phyloP scores from a whole-genome alignment of 2,888 invertebrate species.

The Mimas tiliae region DNA sequence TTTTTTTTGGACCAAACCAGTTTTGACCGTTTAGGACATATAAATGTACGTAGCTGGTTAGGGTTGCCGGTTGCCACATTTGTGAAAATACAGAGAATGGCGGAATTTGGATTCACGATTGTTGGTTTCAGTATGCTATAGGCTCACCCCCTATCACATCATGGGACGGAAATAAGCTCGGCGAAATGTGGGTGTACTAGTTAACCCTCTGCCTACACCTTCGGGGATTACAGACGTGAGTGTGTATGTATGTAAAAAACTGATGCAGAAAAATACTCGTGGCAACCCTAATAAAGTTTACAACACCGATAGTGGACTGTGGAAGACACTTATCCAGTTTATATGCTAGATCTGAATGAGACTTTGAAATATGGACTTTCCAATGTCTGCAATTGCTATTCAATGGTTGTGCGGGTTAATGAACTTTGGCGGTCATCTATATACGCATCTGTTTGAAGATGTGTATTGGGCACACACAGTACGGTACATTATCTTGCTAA shows the following conservation, averaged over 20 bases:
- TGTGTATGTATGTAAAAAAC: no score
- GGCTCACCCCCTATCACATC: no score
- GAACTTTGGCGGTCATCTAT: conserved; percentile 21
- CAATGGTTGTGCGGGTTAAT: conserved; percentile 17
- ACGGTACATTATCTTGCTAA: conserved; percentile 15
- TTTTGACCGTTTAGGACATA: conserved; percentile 39
- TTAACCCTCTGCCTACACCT: no score
- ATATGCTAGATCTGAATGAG: conserved; percentile 2
- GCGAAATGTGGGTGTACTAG: no score
- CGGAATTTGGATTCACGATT: no score
- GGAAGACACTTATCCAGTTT: conserved; percentile 3
- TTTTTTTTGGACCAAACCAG: conserved; percentile 44
- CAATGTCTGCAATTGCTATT: conserved; percentile 24
- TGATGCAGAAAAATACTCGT: background rate
- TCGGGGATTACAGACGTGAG: no score
- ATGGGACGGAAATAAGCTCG: no score
- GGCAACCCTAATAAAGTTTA: background rate
- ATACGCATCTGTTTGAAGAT: conserved; percentile 17
- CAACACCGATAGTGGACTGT: background rate
- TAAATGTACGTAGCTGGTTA: background rate
- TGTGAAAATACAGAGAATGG: no score
- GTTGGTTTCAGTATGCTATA: no score
- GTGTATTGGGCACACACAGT: conserved; percentile 20
- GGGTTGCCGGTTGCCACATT: background rate
- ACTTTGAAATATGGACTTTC: conserved; percentile 21